Evolutionary conservation across 2,113 vertebrate genomes (phyloP), one percentile per base, ranked within the genome.

Genomic region (Tyrannus savana): DNA sequence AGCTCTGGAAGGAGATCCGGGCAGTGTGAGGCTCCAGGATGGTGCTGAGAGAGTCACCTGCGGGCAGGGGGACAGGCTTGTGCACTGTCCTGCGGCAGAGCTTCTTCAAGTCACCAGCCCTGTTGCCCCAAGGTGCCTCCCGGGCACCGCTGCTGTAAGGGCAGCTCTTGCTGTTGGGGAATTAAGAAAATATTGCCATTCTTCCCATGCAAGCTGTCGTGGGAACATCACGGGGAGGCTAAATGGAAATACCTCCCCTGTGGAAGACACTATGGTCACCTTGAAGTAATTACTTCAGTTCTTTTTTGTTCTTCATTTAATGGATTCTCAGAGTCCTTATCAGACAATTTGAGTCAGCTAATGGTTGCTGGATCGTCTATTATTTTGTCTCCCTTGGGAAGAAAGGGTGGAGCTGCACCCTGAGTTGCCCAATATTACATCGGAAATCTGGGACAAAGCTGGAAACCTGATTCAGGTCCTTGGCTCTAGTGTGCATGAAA

Each of bases 11-110:
- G 78, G 56, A 63, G 84, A 35, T n/a, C 12, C 0, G 66, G 68
- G 55, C 56, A 12, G 47, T 18, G 0, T 0, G 14, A 10, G 42
- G 50, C 41, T 16, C 12, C 30, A 0, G 12, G 23, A 21, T 1
- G 14, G 4, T 0, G 8, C 24, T 1, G 2, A 1, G 60, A 15
- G 35, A 27, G 64, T 4, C 1, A 56, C 22, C 12, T 1, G 1
- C 8, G 60, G 84, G 63, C 19, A 11, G 78, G 28, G 1, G 33
- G 2, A 7, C 11, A 1, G 42, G 49, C 7, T 16, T 9, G 64
- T 1, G 3, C 5, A 0, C 33, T 12, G 33, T 19, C 19, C 47
- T 19, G 1, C 3, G 0, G 7, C 49, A 9, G 24, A 7, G 31
- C 35, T 18, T 4, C 78, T 22, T 31, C 60, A 0, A 1, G 19